Conservation (phyloP, 2,113 vertebrate species). For the Nesogale talazaci region DNA sequence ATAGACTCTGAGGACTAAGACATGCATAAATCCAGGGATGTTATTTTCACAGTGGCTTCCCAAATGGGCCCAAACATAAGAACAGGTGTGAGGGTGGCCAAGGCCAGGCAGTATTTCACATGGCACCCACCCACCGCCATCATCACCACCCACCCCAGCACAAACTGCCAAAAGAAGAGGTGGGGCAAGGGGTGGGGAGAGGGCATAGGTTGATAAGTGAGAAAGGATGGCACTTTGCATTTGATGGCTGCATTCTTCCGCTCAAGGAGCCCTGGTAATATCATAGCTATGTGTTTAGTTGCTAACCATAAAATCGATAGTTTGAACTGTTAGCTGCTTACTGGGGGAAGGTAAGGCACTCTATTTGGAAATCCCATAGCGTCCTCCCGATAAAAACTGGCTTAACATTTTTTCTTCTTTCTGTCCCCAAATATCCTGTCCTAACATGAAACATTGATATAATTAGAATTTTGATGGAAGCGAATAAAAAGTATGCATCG, state of each 20-base stretch:
- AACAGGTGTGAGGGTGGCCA: too few relatives aligned
- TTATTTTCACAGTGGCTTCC: too few relatives aligned
- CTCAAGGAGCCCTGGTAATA: background rate
- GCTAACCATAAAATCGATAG: background rate
- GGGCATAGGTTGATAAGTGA: background rate
- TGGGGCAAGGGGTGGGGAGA: too few relatives aligned
- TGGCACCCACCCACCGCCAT: too few relatives aligned
- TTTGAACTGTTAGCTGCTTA: background rate
- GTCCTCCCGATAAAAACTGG: background rate
- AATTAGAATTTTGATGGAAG: background rate
- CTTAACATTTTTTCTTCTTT: background rate
- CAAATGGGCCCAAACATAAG: too few relatives aligned
- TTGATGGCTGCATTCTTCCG: background rate
- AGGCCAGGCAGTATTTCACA: too few relatives aligned
- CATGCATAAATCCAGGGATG: too few relatives aligned
- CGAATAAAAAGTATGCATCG: background rate
- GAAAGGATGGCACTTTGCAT: background rate
- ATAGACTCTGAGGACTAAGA: background rate
- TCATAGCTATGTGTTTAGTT: background rate
- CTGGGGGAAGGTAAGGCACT: background rate
- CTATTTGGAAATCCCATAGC: background rate
- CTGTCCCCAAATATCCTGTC: background rate
- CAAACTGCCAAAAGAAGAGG: too few relatives aligned
- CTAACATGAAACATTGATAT: background rate
- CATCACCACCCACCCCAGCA: too few relatives aligned